Conservation (phyloP, 2,888 invertebrate genomes). For the Byasa hedistus region DNA sequence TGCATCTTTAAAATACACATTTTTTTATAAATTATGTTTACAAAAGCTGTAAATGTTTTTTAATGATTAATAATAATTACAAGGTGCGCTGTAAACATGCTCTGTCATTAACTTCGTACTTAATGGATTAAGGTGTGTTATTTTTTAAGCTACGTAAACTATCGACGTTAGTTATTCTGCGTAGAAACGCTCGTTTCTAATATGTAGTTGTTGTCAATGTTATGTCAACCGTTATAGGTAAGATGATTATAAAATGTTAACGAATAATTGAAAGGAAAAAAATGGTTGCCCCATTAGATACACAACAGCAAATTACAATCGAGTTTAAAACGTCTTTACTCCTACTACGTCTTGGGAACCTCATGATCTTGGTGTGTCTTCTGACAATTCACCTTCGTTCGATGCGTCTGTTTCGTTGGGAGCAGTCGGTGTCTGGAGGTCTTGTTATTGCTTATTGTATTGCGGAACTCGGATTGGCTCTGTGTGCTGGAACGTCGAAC, state of each 20-base stretch:
- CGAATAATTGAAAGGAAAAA: background rate
- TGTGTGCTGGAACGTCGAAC: conserved; percentile 43
- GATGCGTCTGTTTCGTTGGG: conserved; percentile 60
- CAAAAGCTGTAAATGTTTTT: background rate
- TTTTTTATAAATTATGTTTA: background rate
- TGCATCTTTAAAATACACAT: background rate
- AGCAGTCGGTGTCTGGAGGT: conserved; percentile 59
- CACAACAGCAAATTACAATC: background rate
- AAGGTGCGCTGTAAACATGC: background rate
- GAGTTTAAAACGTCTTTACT: conserved; percentile 35
- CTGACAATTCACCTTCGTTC: conserved; percentile 55
- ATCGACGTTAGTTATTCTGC: background rate
- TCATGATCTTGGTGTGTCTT: conserved; percentile 43
- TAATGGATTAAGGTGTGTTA: background rate
- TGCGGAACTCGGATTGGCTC: conserved; percentile 44
- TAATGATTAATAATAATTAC: background rate
- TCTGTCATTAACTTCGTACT: background rate
- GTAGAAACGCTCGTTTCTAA: background rate
- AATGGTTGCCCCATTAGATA: conserved; percentile 6
- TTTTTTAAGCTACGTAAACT: background rate
- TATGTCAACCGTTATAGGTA: background rate
- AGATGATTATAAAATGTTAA: background rate
- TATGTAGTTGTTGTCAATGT: background rate
- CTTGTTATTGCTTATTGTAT: conserved; percentile 55
- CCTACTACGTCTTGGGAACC: conserved; percentile 42